Conservation (phyloP, 2,113 vertebrate genomes). For the Pandion haliaetus region DNA sequence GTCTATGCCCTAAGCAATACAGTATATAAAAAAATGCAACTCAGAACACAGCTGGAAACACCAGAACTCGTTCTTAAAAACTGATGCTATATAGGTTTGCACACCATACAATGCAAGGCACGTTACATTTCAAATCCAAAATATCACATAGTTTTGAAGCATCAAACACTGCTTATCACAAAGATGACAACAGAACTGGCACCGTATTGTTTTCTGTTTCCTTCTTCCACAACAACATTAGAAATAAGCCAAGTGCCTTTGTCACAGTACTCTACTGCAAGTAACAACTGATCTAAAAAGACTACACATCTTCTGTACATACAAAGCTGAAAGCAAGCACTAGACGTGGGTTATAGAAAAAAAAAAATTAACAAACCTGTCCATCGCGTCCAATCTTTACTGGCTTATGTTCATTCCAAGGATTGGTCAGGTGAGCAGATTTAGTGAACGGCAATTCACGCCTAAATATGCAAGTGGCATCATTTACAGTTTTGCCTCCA, state of each 20-base stretch:
- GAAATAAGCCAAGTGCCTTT: neutral
- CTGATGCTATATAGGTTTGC: neutral
- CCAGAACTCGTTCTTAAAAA: neutral
- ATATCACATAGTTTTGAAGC: neutral
- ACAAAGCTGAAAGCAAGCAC: neutral
- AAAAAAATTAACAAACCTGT: slow-evolving; percentile 82
- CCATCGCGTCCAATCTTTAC: slow-evolving; percentile 98
- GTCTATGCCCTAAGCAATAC: neutral
- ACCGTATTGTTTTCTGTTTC: neutral
- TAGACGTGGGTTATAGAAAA: neutral
- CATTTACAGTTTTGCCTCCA: neutral
- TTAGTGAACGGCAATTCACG: slow-evolving; percentile 96
- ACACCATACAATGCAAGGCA: neutral
- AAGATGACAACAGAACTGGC: neutral
- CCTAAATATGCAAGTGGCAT: slow-evolving; percentile 74
- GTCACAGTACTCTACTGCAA: neutral
- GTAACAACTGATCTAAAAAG: neutral
- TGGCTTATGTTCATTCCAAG: slow-evolving; percentile 98
- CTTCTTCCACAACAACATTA: neutral
- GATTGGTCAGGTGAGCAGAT: slow-evolving; percentile 93
- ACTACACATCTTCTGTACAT: neutral
- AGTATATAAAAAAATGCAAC: neutral
- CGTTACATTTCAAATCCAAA: neutral
- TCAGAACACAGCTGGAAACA: neutral
- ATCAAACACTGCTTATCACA: neutral